Conservation (phyloP, 1,140 invertebrate genomes). For the Carposina sasakii region DNA sequence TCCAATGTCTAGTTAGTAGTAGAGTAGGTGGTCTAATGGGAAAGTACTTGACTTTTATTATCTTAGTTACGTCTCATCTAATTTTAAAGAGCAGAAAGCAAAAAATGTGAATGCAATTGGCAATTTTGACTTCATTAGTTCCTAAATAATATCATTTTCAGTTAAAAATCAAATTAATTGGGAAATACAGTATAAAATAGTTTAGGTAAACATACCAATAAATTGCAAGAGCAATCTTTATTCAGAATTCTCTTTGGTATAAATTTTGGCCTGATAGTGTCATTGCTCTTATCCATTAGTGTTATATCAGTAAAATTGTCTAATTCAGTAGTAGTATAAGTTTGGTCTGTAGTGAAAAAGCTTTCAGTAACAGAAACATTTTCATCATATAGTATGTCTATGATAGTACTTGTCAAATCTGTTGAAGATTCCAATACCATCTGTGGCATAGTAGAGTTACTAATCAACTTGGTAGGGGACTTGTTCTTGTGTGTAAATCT, state of each 20-base stretch:
- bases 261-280: constrained; percentile 29
- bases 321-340: constrained; percentile 39
- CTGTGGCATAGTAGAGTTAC: constrained; percentile 26
- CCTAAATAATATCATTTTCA: no score
- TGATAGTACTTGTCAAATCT: constrained; percentile 34
- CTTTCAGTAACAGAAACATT: constrained; percentile 43
- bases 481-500: constrained; percentile 18
- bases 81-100: no score
- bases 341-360: constrained; percentile 6
- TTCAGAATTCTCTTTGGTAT: constrained; percentile 28
- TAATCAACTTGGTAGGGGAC: constrained; percentile 20
- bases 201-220: constrained; percentile 69
- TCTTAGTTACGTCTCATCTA: no score
- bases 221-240: constrained; percentile 66
- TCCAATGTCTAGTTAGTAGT: no score
- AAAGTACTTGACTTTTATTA: no score
- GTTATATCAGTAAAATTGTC: constrained; percentile 54
- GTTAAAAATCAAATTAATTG: no score
- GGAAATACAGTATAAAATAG: no score
- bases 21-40: no score
- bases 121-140: no score
- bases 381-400: constrained; percentile 51
- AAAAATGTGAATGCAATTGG: no score
- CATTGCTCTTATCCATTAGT: constrained; percentile 40
- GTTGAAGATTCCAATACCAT: constrained; percentile 27